Percentiles rank a stretch among this genome's conserved stretches.
Evolutionary conservation across 2,888 invertebrate species (phyloP).

Genomic region (Elgonia sp.): DNA sequence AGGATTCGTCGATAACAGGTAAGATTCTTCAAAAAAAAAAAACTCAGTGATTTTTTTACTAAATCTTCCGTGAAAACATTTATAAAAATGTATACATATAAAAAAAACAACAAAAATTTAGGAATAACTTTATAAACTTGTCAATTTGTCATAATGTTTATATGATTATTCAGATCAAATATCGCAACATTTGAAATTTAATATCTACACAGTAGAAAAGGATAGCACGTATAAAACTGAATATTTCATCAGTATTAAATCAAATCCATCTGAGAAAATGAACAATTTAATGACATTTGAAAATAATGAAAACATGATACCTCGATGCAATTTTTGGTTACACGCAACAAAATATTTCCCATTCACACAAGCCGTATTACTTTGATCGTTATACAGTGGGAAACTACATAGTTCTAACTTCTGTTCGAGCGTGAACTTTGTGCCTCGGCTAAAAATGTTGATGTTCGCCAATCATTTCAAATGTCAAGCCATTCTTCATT

Average conservation of each 20-base stretch:
- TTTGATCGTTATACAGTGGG: slow-evolving; percentile 52
- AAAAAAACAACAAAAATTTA: no score
- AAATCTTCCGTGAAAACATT: no score
- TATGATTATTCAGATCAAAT: slow-evolving; percentile 8
- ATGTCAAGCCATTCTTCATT: slow-evolving; percentile 43
- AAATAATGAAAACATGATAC: slow-evolving; percentile 56
- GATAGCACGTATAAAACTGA: slow-evolving; percentile 3
- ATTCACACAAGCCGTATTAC: slow-evolving; percentile 60
- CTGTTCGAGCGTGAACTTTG: slow-evolving; percentile 58
- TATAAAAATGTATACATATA: no score
- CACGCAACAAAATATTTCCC: slow-evolving; percentile 50
- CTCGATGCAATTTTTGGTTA: slow-evolving; percentile 30
- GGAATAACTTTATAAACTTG: no score
- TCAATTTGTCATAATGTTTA: slow-evolving; percentile 39
- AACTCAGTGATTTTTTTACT: no score
- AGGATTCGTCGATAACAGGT: slow-evolving; percentile 84
- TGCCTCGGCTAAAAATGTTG: slow-evolving; percentile 27
- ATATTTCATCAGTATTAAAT: slow-evolving; percentile 52
- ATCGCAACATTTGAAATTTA: slow-evolving; percentile 31
- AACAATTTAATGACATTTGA: slow-evolving; percentile 49
- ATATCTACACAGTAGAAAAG: neutral
- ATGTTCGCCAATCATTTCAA: slow-evolving; percentile 52
- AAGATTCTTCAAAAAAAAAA: slow-evolving; percentile 21
- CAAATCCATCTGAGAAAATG: slow-evolving; percentile 32
- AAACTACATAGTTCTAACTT: slow-evolving; percentile 54